Evolutionary conservation across 2,888 invertebrate genomes (phyloP), one percentile per base, ranked within the genome.

Genomic region (Lasius fuliginosus): DNA sequence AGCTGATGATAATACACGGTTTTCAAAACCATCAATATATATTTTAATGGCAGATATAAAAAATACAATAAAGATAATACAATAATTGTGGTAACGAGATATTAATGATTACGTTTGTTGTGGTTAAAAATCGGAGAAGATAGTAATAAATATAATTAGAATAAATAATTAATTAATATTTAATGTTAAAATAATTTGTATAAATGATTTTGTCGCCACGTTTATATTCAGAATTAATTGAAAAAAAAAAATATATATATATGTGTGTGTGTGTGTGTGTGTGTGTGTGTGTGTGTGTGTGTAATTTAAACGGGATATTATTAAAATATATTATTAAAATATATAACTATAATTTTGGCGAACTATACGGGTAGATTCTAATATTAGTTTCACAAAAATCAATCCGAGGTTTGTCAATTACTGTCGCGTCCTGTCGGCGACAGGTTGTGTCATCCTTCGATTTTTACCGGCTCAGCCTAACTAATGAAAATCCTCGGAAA

Each of bases 401-500:
- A 81, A 71, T 81, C 36, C 18, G 46, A 62, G 12, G 27, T 49
- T 81, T 83, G 86, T 86, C 62, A 82, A 85, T 85, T 86, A 84
- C 79, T 65, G 81, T 73, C 42, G 64, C 67, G 15, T 67, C 62
- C 60, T 62, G 81, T 75, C 33, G 65, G 67, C 60, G 84, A 86
- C 87, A 81, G 53, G 77, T 75, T 64, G 62, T 67, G 74, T 89
- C 85, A 82, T 82, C 65, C 82, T 85, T 82, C 84, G 73, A 81
- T 83, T 82, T 23, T 62, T 49, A 40, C 81, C 18, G 71, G 83
- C 81, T 71, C 84, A 84, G 67, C 71, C 86, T 83, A 73, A 81
- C 85, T 87, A 88, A 89, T 88, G 90, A 86, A 88, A 88, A 89
- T 88, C 83, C 86, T 68, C 53, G 85, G 85, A 89, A 89, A 87